Evolutionary conservation across 2,113 vertebrate genomes (phyloP), one percentile per base, ranked within the genome.

Genomic region (Hypanus sabinus): DNA sequence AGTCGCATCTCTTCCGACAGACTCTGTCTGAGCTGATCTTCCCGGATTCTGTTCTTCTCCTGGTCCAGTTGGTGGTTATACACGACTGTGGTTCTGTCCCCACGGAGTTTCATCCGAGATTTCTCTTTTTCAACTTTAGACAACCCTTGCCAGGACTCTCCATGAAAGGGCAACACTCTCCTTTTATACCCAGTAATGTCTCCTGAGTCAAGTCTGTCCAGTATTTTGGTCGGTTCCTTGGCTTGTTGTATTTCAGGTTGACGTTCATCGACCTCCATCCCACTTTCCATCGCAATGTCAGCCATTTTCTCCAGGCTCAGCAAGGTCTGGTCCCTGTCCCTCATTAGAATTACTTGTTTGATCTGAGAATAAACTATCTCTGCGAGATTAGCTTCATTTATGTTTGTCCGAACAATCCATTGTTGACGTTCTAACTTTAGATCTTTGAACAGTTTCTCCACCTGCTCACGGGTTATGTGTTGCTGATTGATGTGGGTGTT

Each of bases 81-180:
- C 0, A 95, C 22, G 10, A 96, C 96, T 0, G 92, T 3, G 0
- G 94, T 60, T 70, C 0, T 1, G 0, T 90, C 93, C 30, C 81
- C 75, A 20, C 94, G 87, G 62, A 96, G 94, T 57, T 11, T 94
- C 10, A 94, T 94, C 94, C 95, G 95, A 73, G 94, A 95, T 68
- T 96, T 96, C 9, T 95, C 93, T 94, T 96, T 96, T 87, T 96
- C 95, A 12, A 96, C 65, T 77, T 95, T 94, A 24, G 95, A 94
- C 95, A 96, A 94, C 88, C 94, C 95, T 22, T 94, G 95, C 96
- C 96, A 97, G 27, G 94, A 75, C 85, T 5, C 20, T 5, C 96
- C 96, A 94, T 97, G 96, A 71, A 97, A 94, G 55, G 96, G 96
- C 94, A 97, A 94, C 71, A 96, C 95, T 77, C 95, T 95, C 65